Base-by-base conservation (phyloP, 2,113 vertebrate genomes). In the Paratilapia polleni region DNA sequence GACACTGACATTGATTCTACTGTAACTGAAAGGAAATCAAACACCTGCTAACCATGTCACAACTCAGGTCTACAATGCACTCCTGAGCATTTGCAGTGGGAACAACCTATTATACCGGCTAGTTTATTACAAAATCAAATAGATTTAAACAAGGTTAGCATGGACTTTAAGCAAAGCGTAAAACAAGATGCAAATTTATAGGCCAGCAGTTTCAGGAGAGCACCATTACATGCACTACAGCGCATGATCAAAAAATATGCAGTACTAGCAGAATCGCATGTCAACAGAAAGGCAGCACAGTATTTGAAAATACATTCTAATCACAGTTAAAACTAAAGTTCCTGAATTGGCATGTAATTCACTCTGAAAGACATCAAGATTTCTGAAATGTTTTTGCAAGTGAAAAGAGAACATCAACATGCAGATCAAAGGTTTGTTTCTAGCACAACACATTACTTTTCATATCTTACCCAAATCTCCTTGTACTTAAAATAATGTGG, bases 1-100 rank as follows among this genome's bases (percentile, higher is more conserved):
- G 89, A 87, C 89, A 94, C 58, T 62, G 66, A 87, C 88, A 82
- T 81, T 79, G 60, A 74, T 75, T 78, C 20, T 57, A 79, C 56
- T 22, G 61, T 78, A 77, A 77, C 61, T 88, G 84, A 74, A 82
- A 64, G 49, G 15, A 88, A 26, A 83, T 86, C 47, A 52, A 38
- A 81, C 61, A 59, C 24, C 70, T 74, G 57, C 73, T 58, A 64
- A 78, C 52, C 81, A 74, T 91, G 66, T 78, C 89, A 88, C 59
- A 77, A 73, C 38, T 54, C 63, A 80, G 75, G 9, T 83, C 61
- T 22, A 70, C 81, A 68, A 4, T 73, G 73, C 62, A 31, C 17
- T 75, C 36, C 20, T 28, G 12, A 82, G 74, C 28, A 60, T n/a
- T 66, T 58, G 41, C 56, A 15, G 31, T 34, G 78, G 31, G 59